These are phyloP conservation scores for Naso thynnoides DNA, from an alignment of 2,797 vertebrate genomes.

Conservation along the genomic window DNA sequence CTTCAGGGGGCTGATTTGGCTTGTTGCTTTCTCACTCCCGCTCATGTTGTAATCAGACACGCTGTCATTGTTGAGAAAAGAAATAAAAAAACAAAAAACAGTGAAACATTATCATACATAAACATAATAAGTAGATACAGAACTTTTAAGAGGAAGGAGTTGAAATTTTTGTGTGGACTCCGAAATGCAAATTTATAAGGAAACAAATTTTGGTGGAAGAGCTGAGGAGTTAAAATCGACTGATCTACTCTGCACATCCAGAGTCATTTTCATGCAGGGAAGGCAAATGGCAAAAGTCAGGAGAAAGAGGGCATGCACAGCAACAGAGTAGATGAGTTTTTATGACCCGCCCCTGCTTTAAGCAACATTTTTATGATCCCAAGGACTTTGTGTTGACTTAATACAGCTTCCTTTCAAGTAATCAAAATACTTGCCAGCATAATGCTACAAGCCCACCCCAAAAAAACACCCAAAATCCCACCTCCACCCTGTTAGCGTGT, in stretches of 20 bases:
- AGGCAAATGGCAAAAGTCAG: conserved; percentile 54
- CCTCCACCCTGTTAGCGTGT: conserved; percentile 4
- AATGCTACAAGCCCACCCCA: background rate
- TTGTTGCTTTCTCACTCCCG: conserved; percentile 64
- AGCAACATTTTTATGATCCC: conserved; percentile 75
- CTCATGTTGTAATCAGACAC: conserved; percentile 76
- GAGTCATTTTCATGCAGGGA: conserved; percentile 59
- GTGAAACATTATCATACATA: conserved; percentile 43
- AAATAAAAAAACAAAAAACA: conserved; percentile 21
- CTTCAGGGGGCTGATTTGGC: conserved; percentile 85
- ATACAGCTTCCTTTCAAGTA: conserved; percentile 56
- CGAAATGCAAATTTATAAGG: conserved; percentile 18
- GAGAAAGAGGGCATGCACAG: conserved; percentile 36
- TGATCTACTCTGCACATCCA: conserved; percentile 17
- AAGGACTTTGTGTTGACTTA: conserved; percentile 68
- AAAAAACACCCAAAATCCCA: conserved; percentile 3
- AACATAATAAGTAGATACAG: conserved; percentile 25
- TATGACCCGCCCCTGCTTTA: conserved; percentile 25
- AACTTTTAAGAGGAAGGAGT: conserved; percentile 39
- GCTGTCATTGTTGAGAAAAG: conserved; percentile 55
- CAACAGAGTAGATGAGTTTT: conserved; percentile 47
- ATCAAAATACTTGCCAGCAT: conserved; percentile 14
- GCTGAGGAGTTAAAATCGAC: conserved; percentile 33
- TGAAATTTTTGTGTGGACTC: conserved; percentile 25
- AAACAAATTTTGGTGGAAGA: conserved; percentile 28